Evolutionary conservation across 2,113 vertebrate species (phyloP), one percentile per base, ranked within the genome.

Genomic region (Corythoichthys haematopterus): DNA sequence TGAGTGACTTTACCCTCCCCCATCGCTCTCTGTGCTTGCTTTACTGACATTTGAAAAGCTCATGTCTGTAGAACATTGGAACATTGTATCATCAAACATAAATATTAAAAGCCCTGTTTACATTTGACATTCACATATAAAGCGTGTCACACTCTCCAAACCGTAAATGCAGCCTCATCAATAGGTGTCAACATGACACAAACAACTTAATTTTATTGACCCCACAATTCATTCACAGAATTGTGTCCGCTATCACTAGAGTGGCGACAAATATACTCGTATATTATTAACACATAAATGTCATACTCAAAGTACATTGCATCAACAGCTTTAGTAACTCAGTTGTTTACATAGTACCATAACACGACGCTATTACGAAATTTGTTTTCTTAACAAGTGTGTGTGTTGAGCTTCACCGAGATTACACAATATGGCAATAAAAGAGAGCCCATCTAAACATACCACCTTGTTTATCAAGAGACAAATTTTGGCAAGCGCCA

Each of bases 31-130:
- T 66, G 33, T 57, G 60, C 58, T 74, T 64, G 69, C 70, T 70
- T 81, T 65, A 16, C 65, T 69, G 53, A 60, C 59, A 68, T 73
- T 62, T 68, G 45, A 75, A 75, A 65, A 70, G 65, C 58, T 65
- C 46, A 45, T 63, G 59, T 51, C 65, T 69, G 52, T 59, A 69
- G 56, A 80, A 72, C 65, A 66, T 52, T 15, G 43, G 68, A 60
- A 35, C 28, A 6, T 2, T 33, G 8, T 16, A 36, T 28, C 1
- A 1, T 65, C 74, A 63, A 64, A 16, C 61, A 58, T 68, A 51
- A 59, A 75, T 46, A 43, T 58, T 33, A 46, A 53, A 57, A 66
- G n/a, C 33, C 14, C 7, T 68, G 3, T 47, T 65, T 65, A 69
- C n/a, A 57, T 51, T 28, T 40, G 35, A 72, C 33, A 65, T 36